Percentiles rank a stretch among this genome's conserved stretches.
Evolutionary conservation across 2,797 vertebrate genomes (phyloP).

Genomic region (Graptemys geographica): DNA sequence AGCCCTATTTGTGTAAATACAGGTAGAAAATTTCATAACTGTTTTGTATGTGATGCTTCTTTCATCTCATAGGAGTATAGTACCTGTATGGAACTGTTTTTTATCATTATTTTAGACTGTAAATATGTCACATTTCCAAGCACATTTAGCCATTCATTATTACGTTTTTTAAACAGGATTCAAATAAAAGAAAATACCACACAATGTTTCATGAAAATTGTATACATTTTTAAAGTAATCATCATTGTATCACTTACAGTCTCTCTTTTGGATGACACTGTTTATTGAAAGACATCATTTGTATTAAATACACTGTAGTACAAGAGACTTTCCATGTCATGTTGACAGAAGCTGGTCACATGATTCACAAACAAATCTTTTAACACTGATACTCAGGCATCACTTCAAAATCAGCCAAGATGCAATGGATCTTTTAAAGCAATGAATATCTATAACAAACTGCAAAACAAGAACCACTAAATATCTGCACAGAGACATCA

Average conservation of each 20-base stretch:
- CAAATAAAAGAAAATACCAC: constrained; percentile 9
- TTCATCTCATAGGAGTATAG: not conserved
- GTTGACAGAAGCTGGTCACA: constrained; percentile 95
- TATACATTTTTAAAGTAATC: constrained; percentile 61
- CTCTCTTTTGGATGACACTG: constrained; percentile 80
- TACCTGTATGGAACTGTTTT: fast-evolving
- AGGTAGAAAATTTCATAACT: not conserved
- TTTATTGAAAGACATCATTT: constrained; percentile 90
- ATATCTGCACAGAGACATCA: constrained; percentile 87
- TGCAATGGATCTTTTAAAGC: constrained; percentile 84
- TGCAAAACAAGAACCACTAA: constrained; percentile 88
- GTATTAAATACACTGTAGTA: constrained; percentile 97
- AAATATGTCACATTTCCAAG: not conserved
- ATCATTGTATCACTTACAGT: constrained; percentile 50
- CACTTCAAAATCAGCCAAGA: constrained; percentile 87
- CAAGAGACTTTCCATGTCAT: constrained; percentile 92
- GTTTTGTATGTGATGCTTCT: not conserved
- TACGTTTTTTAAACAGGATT: not conserved
- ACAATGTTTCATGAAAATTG: not conserved
- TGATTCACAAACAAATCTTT: constrained; percentile 89
- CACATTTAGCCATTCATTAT: not conserved
- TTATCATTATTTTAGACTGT: not conserved
- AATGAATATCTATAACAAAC: constrained; percentile 90
- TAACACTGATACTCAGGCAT: constrained; percentile 84
- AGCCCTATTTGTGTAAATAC: not conserved